phyloP scores from a whole-genome alignment of 2,113 vertebrate genomes.

The Platichthys stellatus region DNA sequence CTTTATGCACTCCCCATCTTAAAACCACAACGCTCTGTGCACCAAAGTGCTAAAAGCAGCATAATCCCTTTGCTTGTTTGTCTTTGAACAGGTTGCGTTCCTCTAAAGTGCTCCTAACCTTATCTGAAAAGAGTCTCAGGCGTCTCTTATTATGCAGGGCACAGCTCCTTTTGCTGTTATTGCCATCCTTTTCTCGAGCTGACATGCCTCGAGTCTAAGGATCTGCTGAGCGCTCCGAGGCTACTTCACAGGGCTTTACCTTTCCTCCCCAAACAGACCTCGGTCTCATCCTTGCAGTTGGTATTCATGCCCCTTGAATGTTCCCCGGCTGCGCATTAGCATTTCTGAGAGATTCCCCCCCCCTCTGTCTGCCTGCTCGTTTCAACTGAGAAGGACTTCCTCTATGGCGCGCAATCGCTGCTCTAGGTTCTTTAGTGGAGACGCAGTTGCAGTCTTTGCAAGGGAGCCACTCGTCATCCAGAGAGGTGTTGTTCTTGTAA shows the following conservation, averaged over 20 bases:
- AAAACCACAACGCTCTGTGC: conserved; percentile 67
- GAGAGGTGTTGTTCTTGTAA: conserved; percentile 47
- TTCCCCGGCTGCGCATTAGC: conserved; percentile 71
- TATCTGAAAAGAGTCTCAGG: conserved; percentile 76
- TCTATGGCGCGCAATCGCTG: conserved; percentile 40
- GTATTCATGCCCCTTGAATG: conserved; percentile 63
- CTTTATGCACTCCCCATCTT: conserved; percentile 51
- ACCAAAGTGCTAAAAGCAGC: conserved; percentile 74
- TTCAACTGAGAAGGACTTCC: conserved; percentile 54
- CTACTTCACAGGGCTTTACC: conserved; percentile 68
- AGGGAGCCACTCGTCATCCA: conserved; percentile 39
- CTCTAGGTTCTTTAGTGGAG: conserved; percentile 40
- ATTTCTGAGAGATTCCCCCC: conserved; percentile 55
- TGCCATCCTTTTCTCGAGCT: conserved; percentile 67
- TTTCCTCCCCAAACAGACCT: conserved; percentile 63
- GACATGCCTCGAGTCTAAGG: conserved; percentile 64
- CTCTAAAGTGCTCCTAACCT: conserved; percentile 77
- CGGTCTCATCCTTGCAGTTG: conserved; percentile 63
- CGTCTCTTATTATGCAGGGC: conserved; percentile 77
- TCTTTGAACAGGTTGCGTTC: conserved; percentile 73
- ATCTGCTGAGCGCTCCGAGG: conserved; percentile 63
- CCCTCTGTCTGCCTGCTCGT: conserved; percentile 47
- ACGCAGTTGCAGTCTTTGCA: conserved; percentile 30
- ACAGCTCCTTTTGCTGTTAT: conserved; percentile 68
- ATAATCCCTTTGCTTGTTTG: conserved; percentile 79